These are phyloP conservation scores for Aptenodytes patagonicus DNA, from an alignment of 2,113 vertebrate genomes.

Conservation along the genomic window DNA sequence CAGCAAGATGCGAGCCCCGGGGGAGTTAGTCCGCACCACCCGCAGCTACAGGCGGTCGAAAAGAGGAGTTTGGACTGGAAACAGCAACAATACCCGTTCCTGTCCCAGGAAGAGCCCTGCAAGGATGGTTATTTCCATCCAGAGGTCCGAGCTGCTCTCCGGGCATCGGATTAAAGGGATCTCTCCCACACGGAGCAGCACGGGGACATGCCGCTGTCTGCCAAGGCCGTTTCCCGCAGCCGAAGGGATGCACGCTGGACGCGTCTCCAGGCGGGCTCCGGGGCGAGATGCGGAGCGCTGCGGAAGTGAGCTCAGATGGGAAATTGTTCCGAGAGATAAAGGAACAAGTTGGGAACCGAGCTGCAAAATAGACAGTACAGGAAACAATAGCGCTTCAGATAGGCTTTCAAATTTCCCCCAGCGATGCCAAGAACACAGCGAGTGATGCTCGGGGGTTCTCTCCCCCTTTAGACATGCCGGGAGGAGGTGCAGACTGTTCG, in stretches of 20 bases:
- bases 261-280: neutral
- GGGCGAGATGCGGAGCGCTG: neutral
- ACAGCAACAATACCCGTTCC: fast-evolving
- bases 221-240: neutral
- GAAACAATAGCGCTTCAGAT: slow-evolving; percentile 67
- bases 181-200: neutral
- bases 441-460: fast-evolving
- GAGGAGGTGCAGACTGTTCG: neutral
- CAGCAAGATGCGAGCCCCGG: neutral
- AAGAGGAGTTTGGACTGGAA: neutral
- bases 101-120: neutral
- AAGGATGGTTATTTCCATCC: neutral
- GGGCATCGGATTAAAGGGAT: neutral
- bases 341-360: slow-evolving; percentile 22
- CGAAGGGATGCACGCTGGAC: neutral
- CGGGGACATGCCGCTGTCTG: neutral
- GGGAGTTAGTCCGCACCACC: neutral
- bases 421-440: neutral
- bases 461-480: neutral
- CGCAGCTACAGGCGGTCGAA: neutral
- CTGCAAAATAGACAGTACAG: slow-evolving; percentile 55
- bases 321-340: slow-evolving; percentile 64
- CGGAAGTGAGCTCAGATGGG: slow-evolving; percentile 59
- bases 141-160: neutral
- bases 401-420: slow-evolving; percentile 45